Percentiles rank a stretch among this genome's conserved stretches.
Conservation (phyloP, 1,140 invertebrate species). For the Drosophila serrata region DNA sequence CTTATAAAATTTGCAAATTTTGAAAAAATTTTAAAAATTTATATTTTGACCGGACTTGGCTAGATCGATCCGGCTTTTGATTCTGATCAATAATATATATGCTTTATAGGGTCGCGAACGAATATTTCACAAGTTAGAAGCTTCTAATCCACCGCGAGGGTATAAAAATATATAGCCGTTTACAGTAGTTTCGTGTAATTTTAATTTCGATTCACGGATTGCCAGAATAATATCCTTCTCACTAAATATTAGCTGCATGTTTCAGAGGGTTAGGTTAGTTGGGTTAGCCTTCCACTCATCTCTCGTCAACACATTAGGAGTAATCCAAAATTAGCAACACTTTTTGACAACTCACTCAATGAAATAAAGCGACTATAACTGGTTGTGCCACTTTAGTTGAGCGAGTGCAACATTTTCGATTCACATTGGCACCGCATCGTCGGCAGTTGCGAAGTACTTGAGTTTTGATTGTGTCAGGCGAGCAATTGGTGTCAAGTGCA, state of each 20-base stretch:
- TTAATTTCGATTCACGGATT: not conserved
- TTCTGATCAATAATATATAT: too few relatives aligned
- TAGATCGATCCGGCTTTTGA: too few relatives aligned
- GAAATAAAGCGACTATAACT: not conserved
- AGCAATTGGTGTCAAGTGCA: slow-evolving; percentile 56
- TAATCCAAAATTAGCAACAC: not conserved
- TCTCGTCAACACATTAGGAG: not conserved
- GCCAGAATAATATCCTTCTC: not conserved
- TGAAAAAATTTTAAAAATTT: too few relatives aligned
- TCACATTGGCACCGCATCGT: slow-evolving; percentile 36
- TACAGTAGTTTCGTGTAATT: not conserved
- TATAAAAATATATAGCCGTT: not conserved
- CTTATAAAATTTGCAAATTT: too few relatives aligned
- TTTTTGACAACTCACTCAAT: slow-evolving; percentile 1
- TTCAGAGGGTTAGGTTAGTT: not conserved
- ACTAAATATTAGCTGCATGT: not conserved
- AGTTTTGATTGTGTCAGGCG: slow-evolving; percentile 53
- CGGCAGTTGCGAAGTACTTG: slow-evolving; percentile 33
- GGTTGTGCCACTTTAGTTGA: slow-evolving; percentile 30
- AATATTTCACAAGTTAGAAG: too few relatives aligned
- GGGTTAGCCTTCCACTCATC: not conserved
- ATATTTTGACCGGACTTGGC: too few relatives aligned
- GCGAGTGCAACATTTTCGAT: slow-evolving; percentile 18
- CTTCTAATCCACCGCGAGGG: too few relatives aligned
- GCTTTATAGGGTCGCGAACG: too few relatives aligned